Evolutionary conservation across 2,888 invertebrate genomes (phyloP), one percentile per base, ranked within the genome.

Genomic region (Epirrita christyi): DNA sequence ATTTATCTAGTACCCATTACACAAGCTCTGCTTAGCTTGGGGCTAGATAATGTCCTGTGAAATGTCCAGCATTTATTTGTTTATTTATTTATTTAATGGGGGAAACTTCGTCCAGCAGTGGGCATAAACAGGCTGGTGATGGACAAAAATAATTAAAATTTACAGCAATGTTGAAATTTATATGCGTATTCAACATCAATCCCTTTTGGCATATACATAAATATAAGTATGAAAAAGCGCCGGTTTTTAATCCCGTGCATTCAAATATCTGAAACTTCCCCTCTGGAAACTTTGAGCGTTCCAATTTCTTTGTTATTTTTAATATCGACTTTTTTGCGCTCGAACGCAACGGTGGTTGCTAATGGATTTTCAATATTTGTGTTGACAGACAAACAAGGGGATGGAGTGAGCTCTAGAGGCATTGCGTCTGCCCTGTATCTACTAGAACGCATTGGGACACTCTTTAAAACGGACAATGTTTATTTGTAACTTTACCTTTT

Each of bases 361-460:
- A 89, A 90, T 89, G 89, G 88, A 88, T 88, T 90, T 85, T 85
- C 88, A 89, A 88, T 89, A 89, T 89, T 89, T 88, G 85, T 86
- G 78, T 87, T 86, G 85, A 85, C 86, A 83, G 81, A 83, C 83
- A 88, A 88, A 86, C 84, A 86, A 81, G 84, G 84, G 82, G 76
- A 78, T 77, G 75, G 78, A 83, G 81, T 80, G 83, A 81, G 80
- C 80, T 81, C 76, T 78, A 69, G 67, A 77, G 55, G 69, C 70
- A 71, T 72, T 76, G 70, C 71, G 75, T 66, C 73, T 71, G 71
- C 68, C 28, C 37, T 49, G 44, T 58, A 53, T 48, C 28, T 15
- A 13, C 8, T 29, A 40, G 45, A 40, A 21, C 13, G 36, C 41
- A 34, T 11, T 15, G n/a, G 5, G n/a, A 28, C 48, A 32, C 9